Conservation (phyloP, 2,113 vertebrate genomes). For the Lanius ludovicianus region DNA sequence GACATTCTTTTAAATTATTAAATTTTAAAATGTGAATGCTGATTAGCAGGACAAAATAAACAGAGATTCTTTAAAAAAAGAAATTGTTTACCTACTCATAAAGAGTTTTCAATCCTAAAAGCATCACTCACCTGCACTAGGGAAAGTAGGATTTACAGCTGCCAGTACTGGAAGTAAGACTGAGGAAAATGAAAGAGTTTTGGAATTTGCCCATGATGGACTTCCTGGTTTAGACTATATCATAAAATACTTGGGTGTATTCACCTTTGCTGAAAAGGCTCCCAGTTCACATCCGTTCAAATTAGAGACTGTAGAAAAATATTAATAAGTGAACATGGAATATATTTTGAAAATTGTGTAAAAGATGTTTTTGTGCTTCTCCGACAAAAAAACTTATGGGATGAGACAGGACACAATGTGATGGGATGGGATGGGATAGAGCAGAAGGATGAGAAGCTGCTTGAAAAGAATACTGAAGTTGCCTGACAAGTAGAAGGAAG, state of each 20-base stretch:
- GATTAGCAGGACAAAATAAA: neutral
- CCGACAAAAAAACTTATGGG: neutral
- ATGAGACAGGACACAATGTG: neutral
- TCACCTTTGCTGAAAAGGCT: neutral
- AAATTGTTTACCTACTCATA: neutral
- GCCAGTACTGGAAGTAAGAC: neutral
- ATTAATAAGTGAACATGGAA: neutral
- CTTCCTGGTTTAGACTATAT: neutral
- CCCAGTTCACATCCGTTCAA: neutral
- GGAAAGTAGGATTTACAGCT: neutral
- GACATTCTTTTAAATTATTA: neutral
- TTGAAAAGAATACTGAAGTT: neutral
- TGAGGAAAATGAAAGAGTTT: neutral
- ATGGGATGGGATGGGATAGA: neutral
- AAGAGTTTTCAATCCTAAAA: neutral
- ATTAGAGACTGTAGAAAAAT: neutral
- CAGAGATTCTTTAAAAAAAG: rapidly evolving
- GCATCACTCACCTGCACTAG: neutral
- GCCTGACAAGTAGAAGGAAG: neutral
- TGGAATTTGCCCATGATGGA: neutral
- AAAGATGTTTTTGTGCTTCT: neutral
- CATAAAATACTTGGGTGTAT: neutral
- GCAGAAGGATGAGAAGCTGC: neutral
- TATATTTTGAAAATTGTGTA: neutral
- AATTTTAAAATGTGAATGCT: neutral